phyloP scores from a whole-genome alignment of 2,888 invertebrate species.

The Drosophila nr. fundita region DNA sequence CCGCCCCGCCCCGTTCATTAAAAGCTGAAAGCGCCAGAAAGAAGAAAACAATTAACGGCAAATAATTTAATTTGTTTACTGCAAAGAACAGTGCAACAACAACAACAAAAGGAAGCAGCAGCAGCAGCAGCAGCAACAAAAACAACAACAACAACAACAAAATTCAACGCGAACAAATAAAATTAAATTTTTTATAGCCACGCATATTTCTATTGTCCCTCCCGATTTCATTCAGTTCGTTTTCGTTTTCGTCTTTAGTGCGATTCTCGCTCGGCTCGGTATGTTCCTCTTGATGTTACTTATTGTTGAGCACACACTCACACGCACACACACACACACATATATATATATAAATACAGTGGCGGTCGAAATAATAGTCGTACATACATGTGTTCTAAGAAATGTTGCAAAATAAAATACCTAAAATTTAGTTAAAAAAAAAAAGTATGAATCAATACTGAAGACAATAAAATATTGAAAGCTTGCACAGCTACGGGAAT shows the following conservation, averaged over 20 bases:
- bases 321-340: background rate
- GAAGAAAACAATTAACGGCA: slow-evolving; percentile 66
- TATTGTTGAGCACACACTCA: background rate
- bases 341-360: background rate
- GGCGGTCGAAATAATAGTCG: background rate
- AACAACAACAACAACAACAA: background rate
- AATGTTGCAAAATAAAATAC: no score
- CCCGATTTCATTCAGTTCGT: background rate
- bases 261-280: background rate
- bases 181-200: slow-evolving; percentile 53
- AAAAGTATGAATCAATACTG: background rate
- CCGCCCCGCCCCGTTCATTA: slow-evolving; percentile 24
- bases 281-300: slow-evolving; percentile 7
- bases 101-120: background rate
- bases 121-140: background rate
- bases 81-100: slow-evolving; percentile 22
- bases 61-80: slow-evolving; percentile 74
- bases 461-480: background rate
- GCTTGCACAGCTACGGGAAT: background rate
- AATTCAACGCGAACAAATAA: slow-evolving; percentile 39
- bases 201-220: slow-evolving; percentile 46
- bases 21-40: slow-evolving; percentile 6
- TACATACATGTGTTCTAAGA: background rate
- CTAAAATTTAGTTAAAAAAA: no score
- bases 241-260: background rate